Evolutionary conservation across 2,888 invertebrate species (phyloP).

Genomic region (Zygogramma bicolorata): DNA sequence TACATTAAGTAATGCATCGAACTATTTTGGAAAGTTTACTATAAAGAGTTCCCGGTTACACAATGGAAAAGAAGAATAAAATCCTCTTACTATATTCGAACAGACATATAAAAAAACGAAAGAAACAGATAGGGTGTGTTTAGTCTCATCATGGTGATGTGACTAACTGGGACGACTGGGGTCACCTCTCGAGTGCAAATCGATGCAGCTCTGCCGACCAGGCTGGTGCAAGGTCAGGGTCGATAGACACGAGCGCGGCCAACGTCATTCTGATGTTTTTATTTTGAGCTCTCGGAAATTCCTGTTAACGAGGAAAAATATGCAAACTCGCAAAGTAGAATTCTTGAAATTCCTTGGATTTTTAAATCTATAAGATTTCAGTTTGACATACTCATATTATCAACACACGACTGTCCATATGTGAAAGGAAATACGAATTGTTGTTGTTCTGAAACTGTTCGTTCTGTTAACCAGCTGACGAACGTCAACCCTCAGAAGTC

Average conservation of each 20-base stretch:
- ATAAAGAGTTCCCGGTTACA: too few relatives aligned
- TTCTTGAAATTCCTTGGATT: background rate
- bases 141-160: conserved; percentile 43
- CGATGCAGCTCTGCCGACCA: conserved; percentile 56
- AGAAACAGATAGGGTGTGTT: conserved; percentile 21
- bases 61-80: too few relatives aligned
- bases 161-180: conserved; percentile 49
- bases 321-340: background rate
- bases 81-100: too few relatives aligned
- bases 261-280: conserved; percentile 14
- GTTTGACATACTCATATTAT: too few relatives aligned
- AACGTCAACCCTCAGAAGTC: too few relatives aligned
- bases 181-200: conserved; percentile 60
- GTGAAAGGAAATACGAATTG: too few relatives aligned
- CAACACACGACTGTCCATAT: too few relatives aligned
- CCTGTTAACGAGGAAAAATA: background rate
- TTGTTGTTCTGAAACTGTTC: too few relatives aligned
- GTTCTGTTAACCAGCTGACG: too few relatives aligned
- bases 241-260: conserved; percentile 32
- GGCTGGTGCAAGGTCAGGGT: conserved; percentile 58
- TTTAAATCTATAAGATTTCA: background rate
- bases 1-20: too few relatives aligned
- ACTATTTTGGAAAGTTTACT: too few relatives aligned
- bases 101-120: too few relatives aligned
- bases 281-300: conserved; percentile 11